Evolutionary conservation across 2,113 vertebrate genomes (phyloP).

Genomic region (Dinomys branickii): DNA sequence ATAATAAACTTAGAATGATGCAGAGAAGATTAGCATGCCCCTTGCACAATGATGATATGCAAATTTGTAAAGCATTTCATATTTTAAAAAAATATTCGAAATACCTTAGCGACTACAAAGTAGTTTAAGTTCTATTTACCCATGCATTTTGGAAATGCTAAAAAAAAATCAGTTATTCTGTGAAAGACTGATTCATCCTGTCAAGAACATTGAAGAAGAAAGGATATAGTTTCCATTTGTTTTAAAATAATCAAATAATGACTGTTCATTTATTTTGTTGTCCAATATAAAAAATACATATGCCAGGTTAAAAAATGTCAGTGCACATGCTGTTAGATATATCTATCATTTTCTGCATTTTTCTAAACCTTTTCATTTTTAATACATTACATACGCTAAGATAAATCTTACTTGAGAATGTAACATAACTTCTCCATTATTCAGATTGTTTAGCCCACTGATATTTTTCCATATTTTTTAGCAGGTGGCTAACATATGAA

Average conservation of each 20-base stretch:
- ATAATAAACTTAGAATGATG: not conserved
- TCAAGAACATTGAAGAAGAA: conserved; percentile 24
- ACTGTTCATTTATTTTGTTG: not conserved
- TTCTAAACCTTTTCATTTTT: not conserved
- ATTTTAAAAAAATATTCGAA: not conserved
- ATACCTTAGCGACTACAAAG: conserved; percentile 40
- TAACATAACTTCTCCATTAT: not conserved
- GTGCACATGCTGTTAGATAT: not conserved
- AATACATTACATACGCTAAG: not conserved
- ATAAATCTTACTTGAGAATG: conserved; percentile 28
- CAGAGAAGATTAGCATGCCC: not conserved
- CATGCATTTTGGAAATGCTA: conserved; percentile 30
- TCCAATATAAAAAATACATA: not conserved
- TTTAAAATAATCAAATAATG: conserved; percentile 35
- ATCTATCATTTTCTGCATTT: conserved; percentile 45
- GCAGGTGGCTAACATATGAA: conserved; percentile 26
- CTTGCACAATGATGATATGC: not conserved
- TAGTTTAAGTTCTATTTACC: conserved; percentile 48
- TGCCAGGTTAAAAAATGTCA: not conserved
- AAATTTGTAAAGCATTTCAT: not conserved
- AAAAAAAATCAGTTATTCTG: not conserved
- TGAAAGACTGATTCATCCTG: conserved; percentile 33
- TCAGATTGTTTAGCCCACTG: not conserved
- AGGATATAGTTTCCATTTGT: not conserved
- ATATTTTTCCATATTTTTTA: not conserved